Evolutionary conservation across 2,888 invertebrate species (phyloP), one percentile per base, ranked within the genome.

Genomic region (Nemotelus pantherinus): DNA sequence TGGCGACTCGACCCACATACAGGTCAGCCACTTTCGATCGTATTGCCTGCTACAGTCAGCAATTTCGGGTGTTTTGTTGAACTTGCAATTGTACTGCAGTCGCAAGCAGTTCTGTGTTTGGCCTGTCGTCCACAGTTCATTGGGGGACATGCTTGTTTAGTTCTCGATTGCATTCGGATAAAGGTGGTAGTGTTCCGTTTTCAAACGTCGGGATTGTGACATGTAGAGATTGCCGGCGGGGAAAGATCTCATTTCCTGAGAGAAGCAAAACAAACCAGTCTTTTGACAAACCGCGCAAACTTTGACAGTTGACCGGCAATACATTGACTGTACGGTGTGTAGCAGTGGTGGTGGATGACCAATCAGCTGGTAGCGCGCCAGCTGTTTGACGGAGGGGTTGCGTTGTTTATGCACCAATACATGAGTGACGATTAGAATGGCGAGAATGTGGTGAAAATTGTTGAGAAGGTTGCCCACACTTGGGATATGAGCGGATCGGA

Each of bases 331-430:
- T 67, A 25, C 25, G 25, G 25, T 25, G 48, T 25, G 5, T 43
- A 47, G 41, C 39, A 45, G 58, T 72, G 45, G 72, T 72, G 72
- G 55, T 55, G 55, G n/a, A n/a, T 44, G 10, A 47, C 72, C 72
- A 71, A 72, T 72, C 72, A 72, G 72, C 72, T 72, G 72, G 5
- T 57, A 72, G 57, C 58, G 45, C 72, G 72, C 72, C 71, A 71
- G 71, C 71, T 71, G 71, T 57, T 72, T 72, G 72, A 72, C 72
- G 72, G 72, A 72, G 72, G 57, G 25, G 72, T 25, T 45, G 39
- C n/a, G 57, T 71, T 71, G 71, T 71, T 55, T 55, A 58, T 58
- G 72, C 72, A 72, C 72, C 3, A 25, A 72, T 58, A 72, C 72
- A 45, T 9, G 9, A 39, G 43, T 63, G 5, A 5, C 41, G 41